These are phyloP conservation scores for Buceros bicornis DNA, from an alignment of 2,797 vertebrate genomes.

Conservation along the genomic window DNA sequence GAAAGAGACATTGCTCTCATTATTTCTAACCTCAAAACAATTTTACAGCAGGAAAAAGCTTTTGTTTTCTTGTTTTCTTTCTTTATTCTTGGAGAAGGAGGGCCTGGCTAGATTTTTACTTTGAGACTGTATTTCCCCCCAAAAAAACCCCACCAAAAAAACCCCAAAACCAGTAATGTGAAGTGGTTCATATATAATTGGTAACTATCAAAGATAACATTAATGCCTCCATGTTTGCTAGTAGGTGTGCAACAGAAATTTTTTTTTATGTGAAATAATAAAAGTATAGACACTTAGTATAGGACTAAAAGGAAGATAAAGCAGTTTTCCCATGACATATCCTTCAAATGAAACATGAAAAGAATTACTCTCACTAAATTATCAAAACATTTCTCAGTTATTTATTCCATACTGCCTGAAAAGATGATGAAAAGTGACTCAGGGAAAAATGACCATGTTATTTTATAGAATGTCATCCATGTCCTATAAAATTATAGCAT, in stretches of 20 bases:
- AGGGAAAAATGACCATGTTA: neutral
- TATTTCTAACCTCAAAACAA: neutral
- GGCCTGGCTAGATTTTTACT: neutral
- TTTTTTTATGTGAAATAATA: neutral
- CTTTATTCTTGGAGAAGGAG: neutral
- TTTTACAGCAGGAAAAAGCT: neutral
- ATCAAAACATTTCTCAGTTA: neutral
- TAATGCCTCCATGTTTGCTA: neutral
- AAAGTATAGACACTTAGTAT: neutral
- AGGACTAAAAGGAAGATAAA: neutral
- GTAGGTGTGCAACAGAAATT: neutral
- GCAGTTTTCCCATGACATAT: neutral
- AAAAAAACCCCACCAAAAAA: neutral
- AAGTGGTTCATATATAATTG: neutral
- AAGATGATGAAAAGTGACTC: neutral
- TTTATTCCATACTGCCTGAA: conserved; percentile 33
- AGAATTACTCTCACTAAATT: neutral
- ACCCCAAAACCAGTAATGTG: neutral
- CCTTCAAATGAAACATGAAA: neutral
- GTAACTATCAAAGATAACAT: neutral
- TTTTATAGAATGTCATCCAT: neutral
- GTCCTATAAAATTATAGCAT: neutral
- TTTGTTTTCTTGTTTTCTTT: neutral
- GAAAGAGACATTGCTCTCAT: neutral
- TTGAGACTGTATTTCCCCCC: neutral